Conservation (phyloP, 2,888 invertebrate species). For the Lasioglossum morio region DNA sequence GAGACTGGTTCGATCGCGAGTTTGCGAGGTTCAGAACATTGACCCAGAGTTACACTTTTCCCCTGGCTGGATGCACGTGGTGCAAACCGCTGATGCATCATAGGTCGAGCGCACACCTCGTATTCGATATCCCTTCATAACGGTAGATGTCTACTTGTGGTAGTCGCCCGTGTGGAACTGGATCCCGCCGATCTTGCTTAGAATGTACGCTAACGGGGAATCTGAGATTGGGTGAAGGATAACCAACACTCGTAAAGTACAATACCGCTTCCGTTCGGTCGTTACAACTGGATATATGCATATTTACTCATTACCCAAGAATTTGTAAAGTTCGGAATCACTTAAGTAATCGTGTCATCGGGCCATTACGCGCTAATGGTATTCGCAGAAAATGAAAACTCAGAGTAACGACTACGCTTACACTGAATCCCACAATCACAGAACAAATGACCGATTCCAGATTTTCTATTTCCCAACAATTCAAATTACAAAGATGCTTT, state of each 20-base stretch:
- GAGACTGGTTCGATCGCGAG: background rate
- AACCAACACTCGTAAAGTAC: background rate
- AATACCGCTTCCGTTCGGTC: background rate
- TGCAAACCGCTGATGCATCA: conserved; percentile 16
- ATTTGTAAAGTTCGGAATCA: background rate
- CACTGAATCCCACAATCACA: no score
- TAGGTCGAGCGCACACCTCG: conserved; percentile 11
- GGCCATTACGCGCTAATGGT: background rate
- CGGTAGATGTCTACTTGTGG: conserved; percentile 29
- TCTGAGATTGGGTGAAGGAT: conserved; percentile 4
- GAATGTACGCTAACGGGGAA: background rate
- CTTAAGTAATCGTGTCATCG: background rate
- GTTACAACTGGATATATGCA: background rate
- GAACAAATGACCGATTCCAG: no score
- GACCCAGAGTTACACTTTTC: conserved; percentile 29
- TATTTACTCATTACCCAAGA: background rate
- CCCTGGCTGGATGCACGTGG: background rate
- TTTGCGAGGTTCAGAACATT: conserved; percentile 16
- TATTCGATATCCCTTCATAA: conserved; percentile 38
- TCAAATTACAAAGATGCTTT: no score
- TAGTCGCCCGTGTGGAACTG: conserved; percentile 19
- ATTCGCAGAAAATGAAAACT: background rate
- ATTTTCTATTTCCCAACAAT: no score
- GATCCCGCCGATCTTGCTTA: conserved; percentile 23
- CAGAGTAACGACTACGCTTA: background rate